phyloP scores from a whole-genome alignment of 2,113 vertebrate genomes.

The Rafetus swinhoei region DNA sequence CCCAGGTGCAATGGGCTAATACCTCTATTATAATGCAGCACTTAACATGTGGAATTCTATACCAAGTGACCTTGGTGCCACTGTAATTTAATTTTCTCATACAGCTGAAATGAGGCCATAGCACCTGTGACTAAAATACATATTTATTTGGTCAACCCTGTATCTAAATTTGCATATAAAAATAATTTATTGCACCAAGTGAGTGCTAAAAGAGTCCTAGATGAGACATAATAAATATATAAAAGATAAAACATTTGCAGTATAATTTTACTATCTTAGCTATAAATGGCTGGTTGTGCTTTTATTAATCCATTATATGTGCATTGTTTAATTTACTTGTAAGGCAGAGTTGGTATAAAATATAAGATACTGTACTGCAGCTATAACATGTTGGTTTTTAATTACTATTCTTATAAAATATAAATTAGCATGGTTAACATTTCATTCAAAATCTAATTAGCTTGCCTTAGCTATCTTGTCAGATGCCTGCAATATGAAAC shows the following conservation, averaged over 20 bases:
- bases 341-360: slow-evolving; percentile 64
- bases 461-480: slow-evolving; percentile 68
- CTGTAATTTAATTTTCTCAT: slow-evolving; percentile 26
- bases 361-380: slow-evolving; percentile 62
- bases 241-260: slow-evolving; percentile 48
- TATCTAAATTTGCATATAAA: slow-evolving; percentile 32
- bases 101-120: slow-evolving; percentile 33
- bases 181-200: slow-evolving; percentile 5
- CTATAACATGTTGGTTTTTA: slow-evolving; percentile 71
- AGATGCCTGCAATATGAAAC: slow-evolving; percentile 63
- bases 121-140: slow-evolving; percentile 22
- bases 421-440: slow-evolving; percentile 76
- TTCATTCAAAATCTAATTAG: slow-evolving; percentile 81
- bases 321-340: slow-evolving; percentile 71
- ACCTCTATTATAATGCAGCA: background rate
- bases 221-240: background rate
- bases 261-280: slow-evolving; percentile 58
- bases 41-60: background rate
- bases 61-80: background rate
- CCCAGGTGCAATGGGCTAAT: background rate
- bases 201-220: background rate
- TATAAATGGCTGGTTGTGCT: slow-evolving; percentile 56
- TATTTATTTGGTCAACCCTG: slow-evolving; percentile 2
- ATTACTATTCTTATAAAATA: slow-evolving; percentile 81
- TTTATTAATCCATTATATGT: slow-evolving; percentile 65